These are phyloP conservation scores for Oryzias dopingdopingensis DNA, from an alignment of 2,797 vertebrate genomes.

Conservation along the genomic window DNA sequence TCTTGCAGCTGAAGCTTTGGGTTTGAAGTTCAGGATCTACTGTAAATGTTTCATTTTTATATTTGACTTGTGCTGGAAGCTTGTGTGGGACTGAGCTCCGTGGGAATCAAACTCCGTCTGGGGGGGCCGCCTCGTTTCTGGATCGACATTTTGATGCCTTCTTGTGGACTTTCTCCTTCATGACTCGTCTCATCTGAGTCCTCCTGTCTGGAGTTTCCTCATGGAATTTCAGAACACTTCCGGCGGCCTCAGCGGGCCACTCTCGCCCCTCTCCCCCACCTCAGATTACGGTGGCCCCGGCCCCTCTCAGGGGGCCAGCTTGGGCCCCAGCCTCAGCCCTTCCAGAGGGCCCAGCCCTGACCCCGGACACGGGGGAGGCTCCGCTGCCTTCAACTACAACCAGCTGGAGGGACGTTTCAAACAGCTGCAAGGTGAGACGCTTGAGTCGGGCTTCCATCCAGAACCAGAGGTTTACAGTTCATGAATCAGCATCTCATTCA, in stretches of 20 bases:
- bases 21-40: too few relatives aligned
- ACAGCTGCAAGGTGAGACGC: slow-evolving; percentile 90
- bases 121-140: too few relatives aligned
- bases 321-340: slow-evolving; percentile 59
- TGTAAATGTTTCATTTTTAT: too few relatives aligned
- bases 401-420: slow-evolving; percentile 96
- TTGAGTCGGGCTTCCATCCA: not conserved
- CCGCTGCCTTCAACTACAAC: slow-evolving; percentile 91
- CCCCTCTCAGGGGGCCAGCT: slow-evolving; percentile 50
- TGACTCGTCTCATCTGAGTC: slow-evolving; percentile 11
- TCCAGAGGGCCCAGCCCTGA: slow-evolving; percentile 45
- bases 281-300: slow-evolving; percentile 51
- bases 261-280: slow-evolving; percentile 67
- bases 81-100: too few relatives aligned
- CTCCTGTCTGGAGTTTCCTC: slow-evolving; percentile 23
- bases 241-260: slow-evolving; percentile 61
- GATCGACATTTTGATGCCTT: not conserved
- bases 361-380: slow-evolving; percentile 71
- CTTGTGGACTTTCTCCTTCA: slow-evolving; percentile 1
- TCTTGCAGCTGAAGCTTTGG: too few relatives aligned
- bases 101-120: too few relatives aligned
- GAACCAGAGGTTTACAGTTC: not conserved
- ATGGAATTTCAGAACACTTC: slow-evolving; percentile 92
- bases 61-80: too few relatives aligned
- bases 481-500: not conserved